These are phyloP conservation scores for Drosophila kuntzei DNA, from an alignment of 2,888 invertebrate genomes.

Conservation along the genomic window DNA sequence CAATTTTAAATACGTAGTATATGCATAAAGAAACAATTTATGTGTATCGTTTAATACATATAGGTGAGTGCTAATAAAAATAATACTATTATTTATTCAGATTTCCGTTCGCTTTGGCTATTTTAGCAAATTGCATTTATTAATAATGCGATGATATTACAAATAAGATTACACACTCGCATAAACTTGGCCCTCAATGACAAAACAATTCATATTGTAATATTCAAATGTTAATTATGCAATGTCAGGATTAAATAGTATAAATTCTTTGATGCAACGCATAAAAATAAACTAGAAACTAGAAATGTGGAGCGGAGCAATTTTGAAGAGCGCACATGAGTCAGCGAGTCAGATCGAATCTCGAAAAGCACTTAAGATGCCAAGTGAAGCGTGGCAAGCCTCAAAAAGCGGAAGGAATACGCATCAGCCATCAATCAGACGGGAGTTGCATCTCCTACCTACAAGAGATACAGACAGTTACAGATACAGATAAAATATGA, in stretches of 20 bases:
- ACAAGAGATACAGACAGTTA: slow-evolving; percentile 28
- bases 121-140: slow-evolving; percentile 60
- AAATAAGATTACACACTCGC: slow-evolving; percentile 66
- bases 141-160: slow-evolving; percentile 65
- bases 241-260: slow-evolving; percentile 11
- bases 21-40: not conserved
- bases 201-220: slow-evolving; percentile 35
- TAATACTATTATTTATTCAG: slow-evolving; percentile 70
- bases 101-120: slow-evolving; percentile 65
- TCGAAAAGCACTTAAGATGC: slow-evolving; percentile 69
- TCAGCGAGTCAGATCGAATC: slow-evolving; percentile 35
- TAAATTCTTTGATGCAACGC: slow-evolving; percentile 12
- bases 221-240: slow-evolving; percentile 58
- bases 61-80: not conserved
- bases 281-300: not conserved
- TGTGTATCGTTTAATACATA: not conserved
- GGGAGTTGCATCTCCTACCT: slow-evolving; percentile 14
- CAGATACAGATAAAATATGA: slow-evolving; percentile 22
- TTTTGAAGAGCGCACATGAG: slow-evolving; percentile 15
- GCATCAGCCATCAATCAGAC: slow-evolving; percentile 33
- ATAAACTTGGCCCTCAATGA: slow-evolving; percentile 4
- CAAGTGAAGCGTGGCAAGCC: slow-evolving; percentile 38
- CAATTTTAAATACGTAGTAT: not conserved
- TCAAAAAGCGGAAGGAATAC: slow-evolving; percentile 27
- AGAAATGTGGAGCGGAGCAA: not conserved